Percentiles rank a stretch among this genome's conserved stretches.
These are phyloP conservation scores for Pygoscelis antarcticus DNA, from an alignment of 2,113 vertebrate genomes.

Conservation along the genomic window DNA sequence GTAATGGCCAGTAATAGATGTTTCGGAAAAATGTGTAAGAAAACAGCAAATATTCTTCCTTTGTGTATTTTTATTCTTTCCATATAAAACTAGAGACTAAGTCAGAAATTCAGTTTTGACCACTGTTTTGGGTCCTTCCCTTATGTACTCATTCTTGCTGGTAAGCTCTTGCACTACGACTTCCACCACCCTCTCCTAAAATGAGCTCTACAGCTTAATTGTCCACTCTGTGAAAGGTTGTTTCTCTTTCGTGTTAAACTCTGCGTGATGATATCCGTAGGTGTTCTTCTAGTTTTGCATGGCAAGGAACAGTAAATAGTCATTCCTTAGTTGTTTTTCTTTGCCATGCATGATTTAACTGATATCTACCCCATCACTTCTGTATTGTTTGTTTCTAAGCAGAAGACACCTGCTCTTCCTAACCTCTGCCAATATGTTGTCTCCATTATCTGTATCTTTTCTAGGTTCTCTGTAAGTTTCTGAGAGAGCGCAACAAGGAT, in stretches of 20 bases:
- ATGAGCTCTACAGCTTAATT: not conserved
- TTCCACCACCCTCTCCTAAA: not conserved
- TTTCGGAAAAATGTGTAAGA: not conserved
- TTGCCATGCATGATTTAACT: not conserved
- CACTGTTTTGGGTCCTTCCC: not conserved
- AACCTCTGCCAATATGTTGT: not conserved
- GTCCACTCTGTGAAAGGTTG: not conserved
- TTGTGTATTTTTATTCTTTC: not conserved
- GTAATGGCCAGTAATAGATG: not conserved
- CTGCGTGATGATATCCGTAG: not conserved
- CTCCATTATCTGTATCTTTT: not conserved
- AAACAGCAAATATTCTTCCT: not conserved
- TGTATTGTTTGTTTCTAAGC: not conserved
- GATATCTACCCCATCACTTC: not conserved
- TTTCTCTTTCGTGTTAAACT: not conserved
- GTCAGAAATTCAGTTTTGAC: not conserved
- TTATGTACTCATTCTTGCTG: not conserved
- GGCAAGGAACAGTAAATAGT: not conserved
- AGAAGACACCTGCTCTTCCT: not conserved
- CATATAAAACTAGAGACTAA: not conserved
- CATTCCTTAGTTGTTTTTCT: not conserved
- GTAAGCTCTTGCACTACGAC: not conserved
- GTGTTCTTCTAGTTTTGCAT: not conserved
- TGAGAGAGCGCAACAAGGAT: not conserved
- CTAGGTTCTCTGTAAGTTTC: not conserved